These are phyloP conservation scores for Oryctes rhinoceros DNA, from an alignment of 1,140 invertebrate genomes.

Conservation along the genomic window DNA sequence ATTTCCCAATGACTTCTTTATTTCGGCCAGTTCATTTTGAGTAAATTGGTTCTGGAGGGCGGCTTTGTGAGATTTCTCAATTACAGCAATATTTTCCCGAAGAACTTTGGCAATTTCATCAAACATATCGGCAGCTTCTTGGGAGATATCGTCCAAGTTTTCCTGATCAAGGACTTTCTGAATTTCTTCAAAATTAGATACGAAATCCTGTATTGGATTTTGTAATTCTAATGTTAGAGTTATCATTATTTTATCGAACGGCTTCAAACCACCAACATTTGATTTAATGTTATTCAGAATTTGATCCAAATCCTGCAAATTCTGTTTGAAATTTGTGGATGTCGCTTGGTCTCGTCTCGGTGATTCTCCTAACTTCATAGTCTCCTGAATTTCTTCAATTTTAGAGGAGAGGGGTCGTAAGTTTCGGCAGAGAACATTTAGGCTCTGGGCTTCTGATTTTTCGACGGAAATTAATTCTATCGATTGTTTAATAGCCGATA, in stretches of 20 bases:
- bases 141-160: neutral
- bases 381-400: slow-evolving; percentile 33
- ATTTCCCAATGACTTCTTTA: neutral
- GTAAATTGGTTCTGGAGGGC: neutral
- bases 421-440: slow-evolving; percentile 24
- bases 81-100: neutral
- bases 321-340: neutral
- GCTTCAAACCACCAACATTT: neutral
- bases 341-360: slow-evolving; percentile 8
- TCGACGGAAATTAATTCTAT: slow-evolving; percentile 9
- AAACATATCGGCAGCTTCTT: neutral
- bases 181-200: neutral
- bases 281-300: neutral
- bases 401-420: slow-evolving; percentile 30
- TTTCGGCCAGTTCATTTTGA: slow-evolving; percentile 5
- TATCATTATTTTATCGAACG: slow-evolving; percentile 26
- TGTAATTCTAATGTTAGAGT: neutral
- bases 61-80: neutral
- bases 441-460: slow-evolving; percentile 11
- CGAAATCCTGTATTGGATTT: slow-evolving; percentile 1
- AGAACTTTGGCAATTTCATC: neutral
- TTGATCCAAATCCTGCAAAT: slow-evolving; percentile 39
- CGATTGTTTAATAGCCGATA: slow-evolving; percentile 11
- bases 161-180: neutral
- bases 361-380: neutral